Evolutionary conservation across 2,113 vertebrate genomes (phyloP).

Genomic region (Diadophis punctatus): DNA sequence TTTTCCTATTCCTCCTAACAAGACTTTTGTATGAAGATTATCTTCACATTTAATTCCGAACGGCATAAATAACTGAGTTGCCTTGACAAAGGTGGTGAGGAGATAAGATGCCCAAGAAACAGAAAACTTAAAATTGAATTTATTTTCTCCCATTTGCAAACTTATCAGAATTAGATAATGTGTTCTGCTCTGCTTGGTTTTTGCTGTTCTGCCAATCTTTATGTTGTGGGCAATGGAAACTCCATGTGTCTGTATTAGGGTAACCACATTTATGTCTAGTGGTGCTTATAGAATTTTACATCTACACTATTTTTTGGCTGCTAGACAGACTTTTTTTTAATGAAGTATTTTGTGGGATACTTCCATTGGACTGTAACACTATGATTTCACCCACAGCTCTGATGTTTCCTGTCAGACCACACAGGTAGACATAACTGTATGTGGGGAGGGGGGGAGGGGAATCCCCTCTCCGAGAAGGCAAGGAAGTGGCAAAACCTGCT

Average conservation of each 20-base stretch:
- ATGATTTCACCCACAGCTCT: neutral
- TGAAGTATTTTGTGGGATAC: neutral
- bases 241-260: neutral
- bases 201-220: neutral
- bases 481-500: neutral
- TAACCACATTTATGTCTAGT: neutral
- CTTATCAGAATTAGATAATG: neutral
- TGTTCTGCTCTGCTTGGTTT: neutral
- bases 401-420: constrained; percentile 11
- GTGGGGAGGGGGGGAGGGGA: neutral
- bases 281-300: neutral
- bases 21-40: neutral
- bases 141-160: neutral
- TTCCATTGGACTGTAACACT: neutral
- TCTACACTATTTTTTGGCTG: neutral
- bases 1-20: neutral
- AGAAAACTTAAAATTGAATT: neutral
- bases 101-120: neutral
- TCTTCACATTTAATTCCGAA: neutral
- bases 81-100: neutral
- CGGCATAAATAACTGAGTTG: neutral
- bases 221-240: neutral
- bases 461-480: neutral
- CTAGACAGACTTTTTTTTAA: neutral
- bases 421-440: neutral